Base-by-base conservation (phyloP, 2,797 vertebrate species). In the Coracias cyanogaster region DNA sequence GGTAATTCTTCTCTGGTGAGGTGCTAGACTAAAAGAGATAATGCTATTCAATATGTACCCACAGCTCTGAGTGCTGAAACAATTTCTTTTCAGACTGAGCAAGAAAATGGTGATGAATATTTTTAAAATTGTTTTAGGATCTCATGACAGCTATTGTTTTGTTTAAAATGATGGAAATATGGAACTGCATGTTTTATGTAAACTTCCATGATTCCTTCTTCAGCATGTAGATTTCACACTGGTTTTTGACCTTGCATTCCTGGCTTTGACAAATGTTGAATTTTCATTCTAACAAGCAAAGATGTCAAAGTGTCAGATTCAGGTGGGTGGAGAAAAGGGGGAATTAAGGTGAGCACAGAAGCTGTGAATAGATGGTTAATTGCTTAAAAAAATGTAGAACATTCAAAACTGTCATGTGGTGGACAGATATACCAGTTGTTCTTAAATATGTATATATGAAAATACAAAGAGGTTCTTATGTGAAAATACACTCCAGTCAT, bases 241-340 rank as follows among this genome's bases (percentile, higher is more conserved):
- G 12, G 10, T 65, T 89, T 90, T 54, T 61, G 51, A 58, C 67
- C 45, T 89, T 73, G 18, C 1, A 1, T 71, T 9, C 48, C 43
- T 60, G 45, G 2, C n/a, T 48, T 94, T 91, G 78, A 45, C 89
- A 41, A 82, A 84, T 86, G 37, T 66, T 89, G 92, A 31, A 77
- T 95, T 96, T 96, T 60, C 60, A 73, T 92, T 96, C 67, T 80
- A 77, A 54, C 62, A 64, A 82, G 45, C 26, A 81, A 76, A 91
- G 61, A 67, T 91, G 37, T 95, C 31, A 61, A 60, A 61, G 39
- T 82, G 80, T 90, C 78, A 45, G 41, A 11, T 92, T 93, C 84
- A 62, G 43, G 77, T 94, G 80, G 89, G 81, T 65, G 60, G 66
- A 51, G 29, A 90, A 82, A 88, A 91, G 67, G 35, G 21, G 62